Conservation (phyloP, 2,888 invertebrate genomes). For the Philhelius pedissequus region DNA sequence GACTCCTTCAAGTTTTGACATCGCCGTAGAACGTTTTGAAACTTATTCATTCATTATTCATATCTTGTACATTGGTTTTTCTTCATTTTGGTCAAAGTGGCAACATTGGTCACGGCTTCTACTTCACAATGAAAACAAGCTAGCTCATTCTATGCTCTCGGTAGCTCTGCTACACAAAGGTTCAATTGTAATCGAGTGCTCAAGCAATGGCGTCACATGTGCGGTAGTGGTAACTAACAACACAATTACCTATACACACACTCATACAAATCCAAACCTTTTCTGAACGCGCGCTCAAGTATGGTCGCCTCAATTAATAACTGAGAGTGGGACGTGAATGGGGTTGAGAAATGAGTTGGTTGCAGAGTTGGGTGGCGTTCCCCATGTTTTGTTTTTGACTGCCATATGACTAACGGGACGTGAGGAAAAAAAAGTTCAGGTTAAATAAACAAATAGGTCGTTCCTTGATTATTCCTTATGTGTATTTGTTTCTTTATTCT, state of each 20-base stretch:
- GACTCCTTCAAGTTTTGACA: no score
- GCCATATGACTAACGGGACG: conserved; percentile 23
- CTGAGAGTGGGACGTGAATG: neutral
- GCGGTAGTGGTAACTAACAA: conserved; percentile 19
- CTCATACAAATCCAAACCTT: neutral
- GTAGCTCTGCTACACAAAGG: conserved; percentile 12
- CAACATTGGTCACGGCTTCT: neutral
- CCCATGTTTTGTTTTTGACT: conserved; percentile 18
- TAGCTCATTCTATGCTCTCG: neutral
- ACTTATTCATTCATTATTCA: no score
- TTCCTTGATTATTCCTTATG: conserved; percentile 16
- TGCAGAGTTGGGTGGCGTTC: neutral
- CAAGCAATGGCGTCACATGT: conserved; percentile 21
- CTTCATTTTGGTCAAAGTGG: no score
- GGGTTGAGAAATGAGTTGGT: neutral
- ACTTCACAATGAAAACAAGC: conserved; percentile 11
- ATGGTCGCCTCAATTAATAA: conserved; percentile 12
- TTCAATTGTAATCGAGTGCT: conserved; percentile 54
- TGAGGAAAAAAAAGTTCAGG: conserved; percentile 43
- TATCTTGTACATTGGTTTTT: no score
- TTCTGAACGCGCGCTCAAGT: neutral
- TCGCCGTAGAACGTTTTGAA: no score
- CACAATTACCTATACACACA: conserved; percentile 7
- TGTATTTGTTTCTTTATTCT: neutral
- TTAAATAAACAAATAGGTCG: conserved; percentile 54